phyloP scores from a whole-genome alignment of 1,140 invertebrate genomes.

The Pinna nobilis region DNA sequence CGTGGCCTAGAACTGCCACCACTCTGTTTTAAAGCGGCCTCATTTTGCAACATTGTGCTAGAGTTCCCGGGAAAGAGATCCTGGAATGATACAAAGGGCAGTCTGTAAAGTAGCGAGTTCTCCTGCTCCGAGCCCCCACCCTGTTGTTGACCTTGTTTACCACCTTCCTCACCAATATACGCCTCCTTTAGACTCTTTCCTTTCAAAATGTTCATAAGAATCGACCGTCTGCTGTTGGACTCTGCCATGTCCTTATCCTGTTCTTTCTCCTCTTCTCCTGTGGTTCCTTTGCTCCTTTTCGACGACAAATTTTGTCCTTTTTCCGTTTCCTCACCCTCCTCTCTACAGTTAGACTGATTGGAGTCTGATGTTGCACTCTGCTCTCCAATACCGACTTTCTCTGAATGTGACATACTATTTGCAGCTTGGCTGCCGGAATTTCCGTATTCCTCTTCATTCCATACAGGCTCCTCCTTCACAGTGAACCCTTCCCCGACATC shows the following conservation, averaged over 20 bases:
- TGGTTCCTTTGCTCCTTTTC: no score
- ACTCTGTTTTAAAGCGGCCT: neutral
- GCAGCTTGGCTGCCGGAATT: neutral
- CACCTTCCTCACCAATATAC: constrained; percentile 1
- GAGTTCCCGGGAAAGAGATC: constrained; percentile 25
- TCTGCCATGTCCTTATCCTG: no score
- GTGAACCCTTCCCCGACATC: no score
- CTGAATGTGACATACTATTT: neutral
- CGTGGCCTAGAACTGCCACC: neutral
- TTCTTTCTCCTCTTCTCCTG: no score
- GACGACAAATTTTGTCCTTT: no score
- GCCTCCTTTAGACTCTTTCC: constrained; percentile 30
- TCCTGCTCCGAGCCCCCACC: constrained; percentile 14
- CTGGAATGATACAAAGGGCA: constrained; percentile 32
- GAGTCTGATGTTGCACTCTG: neutral
- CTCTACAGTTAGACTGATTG: constrained; percentile 2
- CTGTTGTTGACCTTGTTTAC: neutral
- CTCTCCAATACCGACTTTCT: no score
- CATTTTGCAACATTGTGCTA: constrained; percentile 4
- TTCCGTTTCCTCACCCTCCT: no score
- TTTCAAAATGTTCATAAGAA: constrained; percentile 31
- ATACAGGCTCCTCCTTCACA: constrained; percentile 13
- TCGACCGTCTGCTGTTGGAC: no score
- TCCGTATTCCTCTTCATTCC: constrained; percentile 15
- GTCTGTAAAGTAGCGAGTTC: constrained; percentile 26